Evolutionary conservation across 2,797 vertebrate genomes (phyloP).

Genomic region (Gorsachius magnificus): DNA sequence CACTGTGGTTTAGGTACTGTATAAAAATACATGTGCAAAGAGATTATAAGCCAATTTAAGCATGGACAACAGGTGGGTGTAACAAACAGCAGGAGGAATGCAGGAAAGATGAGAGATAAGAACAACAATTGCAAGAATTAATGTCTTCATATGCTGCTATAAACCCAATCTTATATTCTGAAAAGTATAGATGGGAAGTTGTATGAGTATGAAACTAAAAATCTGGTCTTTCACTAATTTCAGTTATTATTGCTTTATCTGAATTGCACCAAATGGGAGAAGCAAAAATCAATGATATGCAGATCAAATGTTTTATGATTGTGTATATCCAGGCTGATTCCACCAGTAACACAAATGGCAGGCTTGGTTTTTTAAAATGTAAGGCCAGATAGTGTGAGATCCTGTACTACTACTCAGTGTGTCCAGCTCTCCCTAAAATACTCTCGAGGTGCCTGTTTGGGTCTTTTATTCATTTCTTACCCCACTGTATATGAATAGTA

Average conservation of each 20-base stretch:
- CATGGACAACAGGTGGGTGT: not conserved
- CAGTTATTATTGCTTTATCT: not conserved
- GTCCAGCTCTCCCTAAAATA: not conserved
- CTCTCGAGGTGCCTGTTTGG: not conserved
- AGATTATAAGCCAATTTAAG: not conserved
- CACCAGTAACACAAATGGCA: not conserved
- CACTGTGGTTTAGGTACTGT: not conserved
- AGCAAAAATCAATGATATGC: not conserved
- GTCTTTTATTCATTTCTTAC: not conserved
- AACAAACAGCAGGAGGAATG: not conserved
- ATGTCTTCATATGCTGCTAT: not conserved
- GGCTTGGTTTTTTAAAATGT: not conserved
- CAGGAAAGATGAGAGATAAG: not conserved
- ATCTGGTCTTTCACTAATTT: not conserved
- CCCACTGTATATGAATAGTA: not conserved
- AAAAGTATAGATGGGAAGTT: not conserved
- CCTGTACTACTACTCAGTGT: not conserved
- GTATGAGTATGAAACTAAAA: not conserved
- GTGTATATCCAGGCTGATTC: not conserved
- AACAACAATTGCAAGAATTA: not conserved
- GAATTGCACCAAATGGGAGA: not conserved
- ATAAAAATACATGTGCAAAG: not conserved
- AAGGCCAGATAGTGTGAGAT: not conserved
- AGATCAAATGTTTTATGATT: not conserved
- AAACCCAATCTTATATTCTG: not conserved